phyloP scores from a whole-genome alignment of 2,888 invertebrate genomes.

The Cerceris ruficornis region DNA sequence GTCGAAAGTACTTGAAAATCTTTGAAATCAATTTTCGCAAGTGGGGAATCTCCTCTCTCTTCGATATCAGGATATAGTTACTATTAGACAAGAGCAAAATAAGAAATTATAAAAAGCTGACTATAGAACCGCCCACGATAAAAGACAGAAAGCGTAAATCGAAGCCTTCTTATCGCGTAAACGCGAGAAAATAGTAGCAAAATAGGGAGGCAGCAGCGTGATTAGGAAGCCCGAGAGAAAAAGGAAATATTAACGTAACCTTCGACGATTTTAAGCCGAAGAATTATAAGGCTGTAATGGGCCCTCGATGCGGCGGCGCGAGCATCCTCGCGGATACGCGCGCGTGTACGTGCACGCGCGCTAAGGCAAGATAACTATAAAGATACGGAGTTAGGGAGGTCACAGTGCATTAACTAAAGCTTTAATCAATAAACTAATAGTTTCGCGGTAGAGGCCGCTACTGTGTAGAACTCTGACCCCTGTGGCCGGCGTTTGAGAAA shows the following conservation, averaged over 20 bases:
- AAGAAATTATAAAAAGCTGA: too few relatives aligned
- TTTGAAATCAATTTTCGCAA: too few relatives aligned
- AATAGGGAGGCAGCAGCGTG: not conserved
- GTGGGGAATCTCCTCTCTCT: too few relatives aligned
- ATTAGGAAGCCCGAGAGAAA: constrained; percentile 21
- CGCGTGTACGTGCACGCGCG: constrained; percentile 25
- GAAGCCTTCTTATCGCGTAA: constrained; percentile 6
- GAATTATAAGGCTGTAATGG: constrained; percentile 46
- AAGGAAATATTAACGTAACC: constrained; percentile 32
- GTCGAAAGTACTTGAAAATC: too few relatives aligned
- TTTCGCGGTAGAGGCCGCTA: constrained; percentile 62
- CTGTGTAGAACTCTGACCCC: constrained; percentile 69
- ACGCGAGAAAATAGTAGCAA: not conserved
- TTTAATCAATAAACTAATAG: constrained; percentile 69
- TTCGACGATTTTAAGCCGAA: constrained; percentile 34
- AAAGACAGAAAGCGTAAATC: not conserved
- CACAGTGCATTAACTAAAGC: constrained; percentile 51
- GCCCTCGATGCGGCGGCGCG: not conserved
- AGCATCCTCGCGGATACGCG: constrained; percentile 12
- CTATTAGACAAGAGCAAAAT: too few relatives aligned
- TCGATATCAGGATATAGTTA: too few relatives aligned
- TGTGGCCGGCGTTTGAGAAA: constrained; percentile 38
- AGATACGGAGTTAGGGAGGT: constrained; percentile 59
- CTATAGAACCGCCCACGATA: not conserved
- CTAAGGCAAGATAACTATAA: constrained; percentile 50